Base-by-base conservation (phyloP, 2,113 vertebrate genomes). In the Sisor rabdophorus region DNA sequence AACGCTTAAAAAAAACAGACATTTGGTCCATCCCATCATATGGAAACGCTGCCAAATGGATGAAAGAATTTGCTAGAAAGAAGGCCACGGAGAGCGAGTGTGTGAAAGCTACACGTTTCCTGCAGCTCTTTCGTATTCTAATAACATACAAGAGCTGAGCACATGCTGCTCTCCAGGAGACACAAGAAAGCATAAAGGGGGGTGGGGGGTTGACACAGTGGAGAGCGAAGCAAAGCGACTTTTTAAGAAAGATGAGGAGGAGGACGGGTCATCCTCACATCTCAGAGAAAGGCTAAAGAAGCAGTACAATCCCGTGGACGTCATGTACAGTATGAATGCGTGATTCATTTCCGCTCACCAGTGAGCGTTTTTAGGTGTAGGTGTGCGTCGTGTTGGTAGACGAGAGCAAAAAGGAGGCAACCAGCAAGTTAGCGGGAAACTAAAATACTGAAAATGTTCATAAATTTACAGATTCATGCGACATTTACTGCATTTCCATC, bases 81-180 rank as follows among this genome's bases (percentile, higher is more conserved):
- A 24, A 13, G 53, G 22, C 28, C 19, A 67, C 13, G 20, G 40
- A 22, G 56, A 73, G 55, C 2, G 40, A 24, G 55, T 30, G 36
- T 68, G 17, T 13, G 20, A 17, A 48, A 54, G 54, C 1, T 1
- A 19, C 26, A 22, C 15, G 36, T 50, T 69, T 50, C 19, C 61
- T 11, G 71, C 61, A n/a, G 53, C 54, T 68, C 71, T 75, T 79
- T 75, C 54, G 60, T 79, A 79, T 74, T 79, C 40, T 69, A 79
- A 79, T 73, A 44, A 64, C 24, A 19, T 52, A 74, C 50, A 1
- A 17, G 55, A 63, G 48, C 17, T 0, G 47, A 71, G 75, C 4
- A 17, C 13, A 10, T 56, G 61, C 64, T 59, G 24, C 75, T 59
- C 71, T 59, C 19, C n/a, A 1, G 36, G 28, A 78, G 58, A 71